Conservation (phyloP, 2,113 vertebrate genomes). For the Ceratotherium simum region DNA sequence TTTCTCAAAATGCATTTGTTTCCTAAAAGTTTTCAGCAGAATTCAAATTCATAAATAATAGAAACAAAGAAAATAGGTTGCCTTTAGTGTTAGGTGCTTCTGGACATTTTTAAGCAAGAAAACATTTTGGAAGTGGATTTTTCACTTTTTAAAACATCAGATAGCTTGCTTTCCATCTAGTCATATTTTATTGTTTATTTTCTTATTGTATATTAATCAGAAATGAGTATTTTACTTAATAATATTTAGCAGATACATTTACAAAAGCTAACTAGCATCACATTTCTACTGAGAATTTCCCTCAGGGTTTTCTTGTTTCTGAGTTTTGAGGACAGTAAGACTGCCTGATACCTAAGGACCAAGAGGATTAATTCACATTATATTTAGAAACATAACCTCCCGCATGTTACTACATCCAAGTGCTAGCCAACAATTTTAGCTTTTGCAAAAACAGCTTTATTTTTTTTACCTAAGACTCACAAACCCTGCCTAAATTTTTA, state of each 20-base stretch:
- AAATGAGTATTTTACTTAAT: neutral
- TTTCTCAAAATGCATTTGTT: neutral
- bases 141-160: neutral
- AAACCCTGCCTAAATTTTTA: neutral
- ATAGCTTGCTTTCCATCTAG: neutral
- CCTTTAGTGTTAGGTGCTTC: neutral
- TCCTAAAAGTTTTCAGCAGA: constrained; percentile 10
- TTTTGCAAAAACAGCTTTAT: constrained; percentile 55
- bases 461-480: constrained; percentile 16
- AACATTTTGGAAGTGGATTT: neutral
- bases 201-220: neutral
- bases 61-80: neutral
- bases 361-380: constrained; percentile 59
- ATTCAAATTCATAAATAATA: constrained; percentile 31
- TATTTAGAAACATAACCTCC: constrained; percentile 74
- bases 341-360: neutral
- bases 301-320: neutral
- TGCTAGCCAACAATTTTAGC: constrained; percentile 19
- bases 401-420: neutral
- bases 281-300: constrained; percentile 21
- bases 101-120: constrained; percentile 19
- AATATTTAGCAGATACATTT: neutral
- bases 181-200: neutral
- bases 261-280: neutral
- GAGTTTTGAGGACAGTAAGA: neutral